Conservation (phyloP, 2,113 vertebrate species). For the Rallus limicola region DNA sequence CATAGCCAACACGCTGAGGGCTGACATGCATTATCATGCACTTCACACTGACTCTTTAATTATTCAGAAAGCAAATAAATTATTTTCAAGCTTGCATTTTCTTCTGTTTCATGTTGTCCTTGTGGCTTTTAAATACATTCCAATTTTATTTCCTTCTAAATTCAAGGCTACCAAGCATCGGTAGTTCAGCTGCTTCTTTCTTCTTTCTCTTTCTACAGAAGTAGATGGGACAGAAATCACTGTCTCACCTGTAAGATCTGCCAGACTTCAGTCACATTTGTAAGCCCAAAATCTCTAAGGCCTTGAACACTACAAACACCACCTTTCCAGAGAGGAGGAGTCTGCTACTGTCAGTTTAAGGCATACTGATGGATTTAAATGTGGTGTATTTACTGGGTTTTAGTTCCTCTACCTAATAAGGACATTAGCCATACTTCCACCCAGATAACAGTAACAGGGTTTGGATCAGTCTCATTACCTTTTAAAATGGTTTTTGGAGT, state of each 20-base stretch:
- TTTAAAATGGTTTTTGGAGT: background rate
- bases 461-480: background rate
- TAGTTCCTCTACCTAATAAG: background rate
- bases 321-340: background rate
- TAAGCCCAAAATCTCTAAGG: background rate
- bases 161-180: background rate
- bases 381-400: fast-evolving
- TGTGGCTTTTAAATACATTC: background rate
- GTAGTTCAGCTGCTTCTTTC: background rate
- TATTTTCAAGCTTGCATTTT: background rate
- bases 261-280: background rate
- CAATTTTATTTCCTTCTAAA: background rate
- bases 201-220: background rate
- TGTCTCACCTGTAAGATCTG: background rate
- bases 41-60: conserved; percentile 5
- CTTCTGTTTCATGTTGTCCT: conserved; percentile 8
- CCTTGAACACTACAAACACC: background rate
- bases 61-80: conserved; percentile 28
- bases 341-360: background rate
- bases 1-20: background rate
- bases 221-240: background rate
- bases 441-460: background rate
- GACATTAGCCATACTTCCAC: background rate
- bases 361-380: background rate
- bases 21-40: background rate